phyloP scores from a whole-genome alignment of 2,797 vertebrate genomes.

The Eospalax fontanierii region DNA sequence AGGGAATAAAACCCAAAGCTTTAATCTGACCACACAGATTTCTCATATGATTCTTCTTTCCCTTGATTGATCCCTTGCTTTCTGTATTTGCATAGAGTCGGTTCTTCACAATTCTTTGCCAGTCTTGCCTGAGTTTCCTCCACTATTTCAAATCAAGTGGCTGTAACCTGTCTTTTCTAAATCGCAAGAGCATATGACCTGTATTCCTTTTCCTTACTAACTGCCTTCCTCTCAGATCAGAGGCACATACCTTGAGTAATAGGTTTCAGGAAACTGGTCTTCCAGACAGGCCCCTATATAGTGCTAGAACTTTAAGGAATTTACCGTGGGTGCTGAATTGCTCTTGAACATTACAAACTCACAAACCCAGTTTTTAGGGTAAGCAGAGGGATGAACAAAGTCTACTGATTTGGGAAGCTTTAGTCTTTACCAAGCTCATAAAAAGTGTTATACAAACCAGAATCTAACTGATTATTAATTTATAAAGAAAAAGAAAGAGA shows the following conservation, averaged over 20 bases:
- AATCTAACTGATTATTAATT: constrained; percentile 34
- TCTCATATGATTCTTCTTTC: constrained; percentile 31
- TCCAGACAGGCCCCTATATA: not conserved
- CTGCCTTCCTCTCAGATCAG: constrained; percentile 55
- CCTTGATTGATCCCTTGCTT: not conserved
- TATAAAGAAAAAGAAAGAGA: constrained; percentile 40
- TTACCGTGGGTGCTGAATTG: not conserved
- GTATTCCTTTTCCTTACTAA: not conserved
- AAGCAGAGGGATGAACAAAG: constrained; percentile 23
- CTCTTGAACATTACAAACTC: constrained; percentile 30
- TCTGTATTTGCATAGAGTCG: not conserved
- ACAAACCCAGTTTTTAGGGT: constrained; percentile 57
- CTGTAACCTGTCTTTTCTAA: not conserved
- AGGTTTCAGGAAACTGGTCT: not conserved
- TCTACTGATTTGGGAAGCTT: not conserved
- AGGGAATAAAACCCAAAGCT: constrained; percentile 38
- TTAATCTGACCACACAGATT: constrained; percentile 28
- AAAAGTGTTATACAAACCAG: constrained; percentile 57
- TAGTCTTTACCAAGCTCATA: constrained; percentile 28
- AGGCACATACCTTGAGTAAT: not conserved
- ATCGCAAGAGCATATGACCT: constrained; percentile 8
- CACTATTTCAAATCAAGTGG: constrained; percentile 46
- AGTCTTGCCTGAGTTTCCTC: not conserved
- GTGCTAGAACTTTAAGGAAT: constrained; percentile 7
- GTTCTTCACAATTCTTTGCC: not conserved